Evolutionary conservation across 2,888 invertebrate species (phyloP).

Genomic region (Drosophila cognata): DNA sequence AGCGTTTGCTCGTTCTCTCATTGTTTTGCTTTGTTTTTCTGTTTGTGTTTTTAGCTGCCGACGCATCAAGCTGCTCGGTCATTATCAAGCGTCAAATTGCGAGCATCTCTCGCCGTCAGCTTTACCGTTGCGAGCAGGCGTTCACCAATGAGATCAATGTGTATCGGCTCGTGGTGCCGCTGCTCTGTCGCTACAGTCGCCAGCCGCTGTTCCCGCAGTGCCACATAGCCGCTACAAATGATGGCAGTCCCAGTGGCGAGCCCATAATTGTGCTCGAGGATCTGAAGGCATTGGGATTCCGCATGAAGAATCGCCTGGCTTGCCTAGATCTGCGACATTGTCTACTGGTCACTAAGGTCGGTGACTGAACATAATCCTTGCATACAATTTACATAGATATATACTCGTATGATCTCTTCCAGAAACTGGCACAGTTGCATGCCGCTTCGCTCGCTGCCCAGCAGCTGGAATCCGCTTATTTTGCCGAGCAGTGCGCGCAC

Average conservation of each 20-base stretch:
- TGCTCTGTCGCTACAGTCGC: constrained; percentile 70
- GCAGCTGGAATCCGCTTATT: constrained; percentile 64
- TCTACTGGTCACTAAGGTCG: constrained; percentile 82
- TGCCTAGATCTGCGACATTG: constrained; percentile 81
- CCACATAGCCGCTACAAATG: constrained; percentile 77
- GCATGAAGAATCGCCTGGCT: constrained; percentile 80
- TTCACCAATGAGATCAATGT: constrained; percentile 84
- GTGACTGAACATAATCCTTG: not conserved
- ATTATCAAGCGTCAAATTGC: constrained; percentile 84
- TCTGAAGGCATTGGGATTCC: constrained; percentile 74
- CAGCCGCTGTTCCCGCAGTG: constrained; percentile 79
- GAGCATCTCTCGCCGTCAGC: constrained; percentile 80
- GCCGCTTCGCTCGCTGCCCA: constrained; percentile 83
- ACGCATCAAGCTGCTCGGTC: constrained; percentile 58
- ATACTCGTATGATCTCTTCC: constrained; percentile 7
- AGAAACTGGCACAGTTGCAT: constrained; percentile 83
- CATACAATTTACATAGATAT: too few relatives aligned
- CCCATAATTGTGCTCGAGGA: constrained; percentile 83
- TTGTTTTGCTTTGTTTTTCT: constrained; percentile 17
- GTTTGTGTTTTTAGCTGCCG: constrained; percentile 27
- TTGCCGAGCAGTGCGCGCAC: constrained; percentile 62
- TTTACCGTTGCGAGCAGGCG: constrained; percentile 83
- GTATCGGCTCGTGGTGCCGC: constrained; percentile 80
- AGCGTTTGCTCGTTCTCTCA: constrained; percentile 1
- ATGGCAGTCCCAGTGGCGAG: constrained; percentile 67